Conservation (phyloP, 1,140 invertebrate genomes). For the Triops cancriformis region DNA sequence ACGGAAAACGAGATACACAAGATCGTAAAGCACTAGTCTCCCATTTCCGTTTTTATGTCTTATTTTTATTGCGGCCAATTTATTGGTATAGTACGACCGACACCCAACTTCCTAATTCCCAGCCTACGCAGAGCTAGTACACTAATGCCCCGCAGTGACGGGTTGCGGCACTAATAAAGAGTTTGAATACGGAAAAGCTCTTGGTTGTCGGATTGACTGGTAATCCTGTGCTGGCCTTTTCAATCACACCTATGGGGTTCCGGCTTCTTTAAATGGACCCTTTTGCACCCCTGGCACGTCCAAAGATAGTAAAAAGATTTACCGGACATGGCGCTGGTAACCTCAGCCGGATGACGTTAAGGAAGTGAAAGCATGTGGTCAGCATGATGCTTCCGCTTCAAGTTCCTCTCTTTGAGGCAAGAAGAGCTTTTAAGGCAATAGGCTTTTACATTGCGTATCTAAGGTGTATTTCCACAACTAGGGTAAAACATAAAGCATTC, state of each 20-base stretch:
- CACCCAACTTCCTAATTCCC: too few relatives aligned
- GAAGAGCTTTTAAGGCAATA: neutral
- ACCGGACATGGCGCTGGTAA: neutral
- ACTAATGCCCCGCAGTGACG: neutral
- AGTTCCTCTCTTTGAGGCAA: neutral
- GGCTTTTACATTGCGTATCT: neutral
- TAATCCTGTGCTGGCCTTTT: neutral
- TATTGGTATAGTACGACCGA: too few relatives aligned
- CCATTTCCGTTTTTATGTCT: too few relatives aligned
- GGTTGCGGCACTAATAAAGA: neutral
- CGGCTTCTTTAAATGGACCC: neutral
- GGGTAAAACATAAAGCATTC: neutral
- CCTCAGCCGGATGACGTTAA: constrained; percentile 2
- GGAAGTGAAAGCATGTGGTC: constrained; percentile 8
- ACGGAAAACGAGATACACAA: neutral
- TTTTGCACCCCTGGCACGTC: neutral
- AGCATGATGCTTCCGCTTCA: constrained; percentile 1
- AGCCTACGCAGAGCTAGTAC: too few relatives aligned
- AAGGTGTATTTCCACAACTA: neutral
- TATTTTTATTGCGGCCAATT: too few relatives aligned
- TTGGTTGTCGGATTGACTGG: neutral
- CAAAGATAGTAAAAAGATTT: neutral
- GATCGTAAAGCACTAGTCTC: neutral
- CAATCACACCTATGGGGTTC: neutral
- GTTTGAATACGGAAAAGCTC: neutral